Evolutionary conservation across 1,140 invertebrate species (phyloP).

Genomic region (Ptiloglossa arizonensis): DNA sequence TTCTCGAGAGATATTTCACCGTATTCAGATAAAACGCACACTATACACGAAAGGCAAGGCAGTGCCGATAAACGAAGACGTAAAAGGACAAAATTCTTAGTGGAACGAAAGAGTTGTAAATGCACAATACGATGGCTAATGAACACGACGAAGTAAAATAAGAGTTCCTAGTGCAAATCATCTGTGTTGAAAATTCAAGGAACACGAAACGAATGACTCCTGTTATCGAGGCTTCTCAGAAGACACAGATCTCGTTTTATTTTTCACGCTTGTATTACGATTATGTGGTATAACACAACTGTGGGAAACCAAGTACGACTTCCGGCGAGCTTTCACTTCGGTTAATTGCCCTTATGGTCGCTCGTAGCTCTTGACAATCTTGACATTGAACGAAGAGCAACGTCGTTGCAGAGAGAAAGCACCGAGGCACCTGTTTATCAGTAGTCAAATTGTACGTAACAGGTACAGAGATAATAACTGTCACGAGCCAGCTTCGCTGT

Average conservation of each 20-base stretch:
- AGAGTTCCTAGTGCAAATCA: not conserved
- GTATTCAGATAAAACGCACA: no score
- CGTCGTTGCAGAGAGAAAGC: conserved; percentile 54
- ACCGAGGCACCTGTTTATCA: conserved; percentile 4
- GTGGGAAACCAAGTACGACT: conserved; percentile 62
- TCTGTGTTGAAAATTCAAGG: not conserved
- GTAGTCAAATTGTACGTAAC: conserved; percentile 22
- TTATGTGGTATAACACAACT: conserved; percentile 36
- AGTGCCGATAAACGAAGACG: no score
- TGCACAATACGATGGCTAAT: no score
- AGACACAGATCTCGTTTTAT: conserved; percentile 6
- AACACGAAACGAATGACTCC: not conserved
- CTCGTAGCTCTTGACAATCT: conserved; percentile 58
- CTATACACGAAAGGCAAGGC: no score
- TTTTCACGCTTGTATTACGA: conserved; percentile 33
- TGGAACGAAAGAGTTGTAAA: no score
- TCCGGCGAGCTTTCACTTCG: conserved; percentile 68
- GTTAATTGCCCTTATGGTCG: conserved; percentile 65
- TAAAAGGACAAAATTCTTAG: no score
- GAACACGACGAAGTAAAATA: not conserved
- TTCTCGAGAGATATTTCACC: no score
- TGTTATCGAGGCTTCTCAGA: not conserved
- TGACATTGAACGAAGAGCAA: conserved; percentile 66
- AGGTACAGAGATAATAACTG: not conserved
- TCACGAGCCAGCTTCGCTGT: not conserved